Percentiles rank a stretch among this genome's conserved stretches.
Conservation (phyloP, 1,140 invertebrate species). For the Drusus annulatus region DNA sequence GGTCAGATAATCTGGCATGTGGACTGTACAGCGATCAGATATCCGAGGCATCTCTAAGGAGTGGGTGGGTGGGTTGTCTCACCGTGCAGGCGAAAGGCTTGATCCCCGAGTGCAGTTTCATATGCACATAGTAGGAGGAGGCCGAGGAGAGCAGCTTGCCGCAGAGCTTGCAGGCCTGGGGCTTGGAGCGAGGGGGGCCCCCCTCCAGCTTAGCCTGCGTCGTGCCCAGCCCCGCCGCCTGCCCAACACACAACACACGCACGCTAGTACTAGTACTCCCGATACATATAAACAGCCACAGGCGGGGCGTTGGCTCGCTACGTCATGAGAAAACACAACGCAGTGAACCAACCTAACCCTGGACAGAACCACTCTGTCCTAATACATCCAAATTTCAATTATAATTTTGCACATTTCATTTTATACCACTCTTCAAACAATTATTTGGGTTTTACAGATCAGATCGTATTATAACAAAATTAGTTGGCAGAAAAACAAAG, state of each 20-base stretch:
- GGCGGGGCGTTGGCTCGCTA: neutral
- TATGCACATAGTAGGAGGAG: slow-evolving; percentile 85
- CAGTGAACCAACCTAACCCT: neutral
- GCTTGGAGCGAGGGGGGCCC: slow-evolving; percentile 70
- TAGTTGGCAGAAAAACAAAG: too few species aligned
- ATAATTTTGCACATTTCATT: too few species aligned
- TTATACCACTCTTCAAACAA: too few species aligned
- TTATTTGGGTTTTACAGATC: too few species aligned
- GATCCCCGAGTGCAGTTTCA: slow-evolving; percentile 84
- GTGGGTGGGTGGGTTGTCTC: slow-evolving; percentile 59
- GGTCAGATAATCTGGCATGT: neutral
- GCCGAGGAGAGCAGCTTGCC: slow-evolving; percentile 83
- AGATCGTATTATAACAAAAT: too few species aligned
- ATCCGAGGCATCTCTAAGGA: neutral
- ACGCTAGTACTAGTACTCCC: slow-evolving; percentile 10
- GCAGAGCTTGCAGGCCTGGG: slow-evolving; percentile 82
- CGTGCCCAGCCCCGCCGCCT: slow-evolving; percentile 68
- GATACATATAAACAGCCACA: neutral
- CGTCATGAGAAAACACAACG: too few species aligned
- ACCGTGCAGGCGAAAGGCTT: slow-evolving; percentile 86
- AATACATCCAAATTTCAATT: too few species aligned
- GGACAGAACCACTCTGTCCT: neutral
- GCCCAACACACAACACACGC: slow-evolving; percentile 64
- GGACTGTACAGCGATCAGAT: too few species aligned
- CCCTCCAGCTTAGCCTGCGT: slow-evolving; percentile 70